Base-by-base conservation (phyloP, 2,797 vertebrate genomes). In the Glossophaga mutica region DNA sequence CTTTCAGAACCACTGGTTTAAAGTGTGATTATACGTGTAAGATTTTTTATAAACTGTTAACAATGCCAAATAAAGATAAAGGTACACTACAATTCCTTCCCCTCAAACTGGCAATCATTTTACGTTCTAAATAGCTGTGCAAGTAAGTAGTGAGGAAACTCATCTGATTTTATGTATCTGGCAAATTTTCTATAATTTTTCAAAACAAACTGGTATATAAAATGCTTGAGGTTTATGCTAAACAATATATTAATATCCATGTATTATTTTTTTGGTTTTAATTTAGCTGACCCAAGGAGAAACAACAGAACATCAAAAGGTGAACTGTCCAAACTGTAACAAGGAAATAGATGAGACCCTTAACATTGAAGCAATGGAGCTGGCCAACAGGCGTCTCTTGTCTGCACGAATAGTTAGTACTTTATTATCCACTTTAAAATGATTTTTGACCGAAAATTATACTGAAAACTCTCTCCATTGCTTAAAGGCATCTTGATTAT, bases 391-490 rank as follows among this genome's bases (percentile, higher is more conserved):
- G 34, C 96, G 95, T 34, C 83, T 98, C 44, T 46, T 98, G 42
- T 97, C 95, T 0, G 96, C 97, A 81, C 96, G 97, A 91, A 97
- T 97, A 87, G 98, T 98, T 24, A 94, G 93, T 96, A 88, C 7
- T 68, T 76, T 59, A 10, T 37, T 62, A 12, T 24, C 9, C 4
- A 42, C 11, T 83, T 65, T 29, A 21, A 73, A 88, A 74, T 32
- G 57, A 16, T 12, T 59, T 77, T n/a, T 37, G n/a, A 5, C 21
- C 44, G 52, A 59, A 89, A 95, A 81, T 88, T 84, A 42, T 59
- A 42, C 34, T 77, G 24, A 81, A 62, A 77, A 68, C 2, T 9
- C 44, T 82, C 15, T 81, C 2, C 32, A 37, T 87, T 93, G 24
- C 34, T 50, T 55, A 19, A 79, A 67, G 46, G 52, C 16, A 65